Conservation (phyloP, 2,888 invertebrate species). For the Chydorus sphaericus region DNA sequence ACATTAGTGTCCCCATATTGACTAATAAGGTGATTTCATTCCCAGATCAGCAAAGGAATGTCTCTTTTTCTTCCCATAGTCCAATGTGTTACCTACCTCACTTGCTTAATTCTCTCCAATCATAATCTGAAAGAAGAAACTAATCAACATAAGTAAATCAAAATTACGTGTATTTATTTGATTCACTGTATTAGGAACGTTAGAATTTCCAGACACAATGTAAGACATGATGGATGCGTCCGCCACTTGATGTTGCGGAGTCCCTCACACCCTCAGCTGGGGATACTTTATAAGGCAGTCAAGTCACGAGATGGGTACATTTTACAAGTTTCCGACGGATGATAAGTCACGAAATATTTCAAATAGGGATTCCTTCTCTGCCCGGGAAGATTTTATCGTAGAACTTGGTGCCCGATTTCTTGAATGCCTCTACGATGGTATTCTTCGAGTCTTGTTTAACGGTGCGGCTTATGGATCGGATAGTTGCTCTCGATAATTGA, state of each 20-base stretch:
- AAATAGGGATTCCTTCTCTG: slow-evolving; percentile 47
- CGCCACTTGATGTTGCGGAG: slow-evolving; percentile 50
- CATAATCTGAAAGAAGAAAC: slow-evolving; percentile 40
- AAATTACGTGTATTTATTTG: slow-evolving; percentile 74
- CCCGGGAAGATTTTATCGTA: slow-evolving; percentile 42
- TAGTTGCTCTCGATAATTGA: slow-evolving; percentile 56
- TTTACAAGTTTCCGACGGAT: not conserved
- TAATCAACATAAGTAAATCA: not conserved
- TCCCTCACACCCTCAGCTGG: slow-evolving; percentile 35
- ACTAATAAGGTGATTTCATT: too few relatives aligned
- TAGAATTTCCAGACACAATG: slow-evolving; percentile 60
- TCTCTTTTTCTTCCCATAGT: too few relatives aligned
- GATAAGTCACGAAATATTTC: slow-evolving; percentile 38
- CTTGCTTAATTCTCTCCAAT: slow-evolving; percentile 61
- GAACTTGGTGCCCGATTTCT: slow-evolving; percentile 47
- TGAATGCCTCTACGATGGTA: slow-evolving; percentile 45
- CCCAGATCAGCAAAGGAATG: too few relatives aligned
- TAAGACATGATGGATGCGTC: slow-evolving; percentile 68
- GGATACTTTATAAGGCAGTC: slow-evolving; percentile 57
- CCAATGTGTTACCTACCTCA: too few relatives aligned
- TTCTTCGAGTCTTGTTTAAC: slow-evolving; percentile 43
- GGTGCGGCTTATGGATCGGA: slow-evolving; percentile 64
- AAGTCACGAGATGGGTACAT: slow-evolving; percentile 25
- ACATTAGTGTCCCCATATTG: too few relatives aligned
- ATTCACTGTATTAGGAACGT: slow-evolving; percentile 46